Evolutionary conservation across 2,797 vertebrate species (phyloP), one percentile per base, ranked within the genome.

Genomic region (Serranus cabrilla): DNA sequence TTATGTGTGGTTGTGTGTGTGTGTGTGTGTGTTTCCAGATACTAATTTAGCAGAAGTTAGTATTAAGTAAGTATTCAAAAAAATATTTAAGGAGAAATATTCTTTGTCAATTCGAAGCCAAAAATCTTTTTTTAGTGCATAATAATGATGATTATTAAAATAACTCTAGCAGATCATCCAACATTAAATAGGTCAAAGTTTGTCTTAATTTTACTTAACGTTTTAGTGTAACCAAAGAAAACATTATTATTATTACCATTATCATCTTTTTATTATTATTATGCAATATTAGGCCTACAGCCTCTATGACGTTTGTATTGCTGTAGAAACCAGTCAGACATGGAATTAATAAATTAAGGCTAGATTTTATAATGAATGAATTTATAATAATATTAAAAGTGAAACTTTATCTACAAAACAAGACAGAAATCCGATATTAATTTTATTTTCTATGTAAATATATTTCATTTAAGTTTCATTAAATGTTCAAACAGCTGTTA

Each of bases 11-110:
- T 18, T 23, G 27, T 40, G 18, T 23, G 13, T 43, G 25, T 67
- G 51, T 56, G 25, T 45, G 45, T 60, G 37, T 51, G 56, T 42
- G 27, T 58, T 37, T 59, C 20, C 8, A 27, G 11, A 46, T 59
- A 18, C 0, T 3, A 18, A 18, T 21, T 31, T 46, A 31, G 6
- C 10, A 63, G 1, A 37, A 21, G 2, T 63, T 12, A 13, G 9
- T 13, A 65, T 25, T 45, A 1, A 11, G 20, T 12, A 0, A 31
- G 37, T 7, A 45, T 3, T 37, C 2, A 20, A 20, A 21, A 37
- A 51, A 16, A 0, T 54, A 27, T 25, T 0, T 1, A 14, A 42
- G 17, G 11, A 23, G 14, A 5, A 4, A 18, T 4, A 11, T 11
- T 42, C 8, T 3, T 27, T 3, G 13, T n/a, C 2, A 25, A 7